A percentile compares a stretch with the other conserved stretches of the same genome.
These are phyloP conservation scores for Sinocyclocheilus maitianheensis DNA, from an alignment of 2,113 vertebrate species.

Conservation along the genomic window DNA sequence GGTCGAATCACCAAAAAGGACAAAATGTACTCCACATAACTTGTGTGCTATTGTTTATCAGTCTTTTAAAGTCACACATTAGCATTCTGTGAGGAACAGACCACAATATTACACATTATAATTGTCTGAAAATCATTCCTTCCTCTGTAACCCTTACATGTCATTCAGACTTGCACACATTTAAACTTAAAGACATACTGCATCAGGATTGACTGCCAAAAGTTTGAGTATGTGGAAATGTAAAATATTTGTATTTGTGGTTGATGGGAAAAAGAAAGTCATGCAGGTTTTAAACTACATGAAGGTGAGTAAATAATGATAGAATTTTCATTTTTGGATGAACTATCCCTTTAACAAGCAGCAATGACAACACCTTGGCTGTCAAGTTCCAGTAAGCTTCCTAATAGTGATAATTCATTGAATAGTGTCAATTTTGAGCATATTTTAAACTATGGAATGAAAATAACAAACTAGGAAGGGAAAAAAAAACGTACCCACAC, in stretches of 20 bases:
- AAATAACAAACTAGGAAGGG: neutral
- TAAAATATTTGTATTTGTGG: neutral
- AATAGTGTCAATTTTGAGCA: neutral
- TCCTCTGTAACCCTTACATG: neutral
- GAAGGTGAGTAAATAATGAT: neutral
- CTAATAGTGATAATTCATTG: constrained; percentile 1
- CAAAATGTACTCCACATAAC: neutral
- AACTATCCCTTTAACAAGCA: neutral
- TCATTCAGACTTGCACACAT: neutral
- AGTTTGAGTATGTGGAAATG: neutral
- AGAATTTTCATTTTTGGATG: neutral
- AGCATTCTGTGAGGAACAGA: neutral
- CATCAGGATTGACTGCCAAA: neutral
- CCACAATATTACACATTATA: neutral
- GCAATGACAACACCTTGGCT: neutral
- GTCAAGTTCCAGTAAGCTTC: neutral
- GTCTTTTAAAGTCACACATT: neutral
- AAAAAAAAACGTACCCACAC: constrained; percentile 83
- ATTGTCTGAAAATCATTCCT: neutral
- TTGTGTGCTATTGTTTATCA: neutral
- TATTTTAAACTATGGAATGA: neutral
- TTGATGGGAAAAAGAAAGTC: neutral
- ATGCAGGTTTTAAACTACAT: neutral
- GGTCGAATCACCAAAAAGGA: neutral
- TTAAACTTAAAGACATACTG: neutral